Evolutionary conservation across 1,140 invertebrate species (phyloP), one percentile per base, ranked within the genome.

Genomic region (Thalassaphorura encarpata): DNA sequence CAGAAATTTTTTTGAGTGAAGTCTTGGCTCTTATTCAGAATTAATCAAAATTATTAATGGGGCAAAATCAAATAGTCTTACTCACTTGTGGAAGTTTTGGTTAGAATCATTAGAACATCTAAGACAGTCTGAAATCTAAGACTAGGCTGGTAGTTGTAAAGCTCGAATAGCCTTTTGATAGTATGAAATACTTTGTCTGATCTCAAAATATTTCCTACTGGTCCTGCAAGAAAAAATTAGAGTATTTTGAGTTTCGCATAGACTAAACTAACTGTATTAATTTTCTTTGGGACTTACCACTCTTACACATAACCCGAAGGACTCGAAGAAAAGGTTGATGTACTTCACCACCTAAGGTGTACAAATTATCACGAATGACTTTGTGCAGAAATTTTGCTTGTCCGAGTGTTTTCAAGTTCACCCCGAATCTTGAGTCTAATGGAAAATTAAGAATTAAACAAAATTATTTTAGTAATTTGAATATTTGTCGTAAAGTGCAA

Each of bases 51-150:
- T 1, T 31, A 11, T 28, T 49, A 18, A 57, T 6, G 40, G 29
- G 19, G 39, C 18, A n/a, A 19, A 41, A 23, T 11, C 13, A 29
- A 43, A 47, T 43, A 50, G 6, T 56, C 19, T 50, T 26, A 57
- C 42, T 39, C 55, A 53, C 69, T 71, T 78, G 81, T 80, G 68
- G 75, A 79, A n/a, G n/a, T n/a, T 69, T 75, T 76, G 54, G 79
- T 81, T 49, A 83, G 78, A 67, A 80, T 75, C 66, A 79, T 79
- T 39, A 82, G 75, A 49, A 78, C 77, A 63, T 83, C 81, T 33
- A 83, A 69, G 53, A 80, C 73, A 8, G 80, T 72, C 57, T 76
- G 76, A 13, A 83, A 70, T 67, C 80, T 78, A 84, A 72, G 18
- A 80, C 76, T 63, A 79, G 77, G 66, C 83, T 78, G 62, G 83